Base-by-base conservation (phyloP, 2,113 vertebrate genomes). In the Glaucidium brasilianum region DNA sequence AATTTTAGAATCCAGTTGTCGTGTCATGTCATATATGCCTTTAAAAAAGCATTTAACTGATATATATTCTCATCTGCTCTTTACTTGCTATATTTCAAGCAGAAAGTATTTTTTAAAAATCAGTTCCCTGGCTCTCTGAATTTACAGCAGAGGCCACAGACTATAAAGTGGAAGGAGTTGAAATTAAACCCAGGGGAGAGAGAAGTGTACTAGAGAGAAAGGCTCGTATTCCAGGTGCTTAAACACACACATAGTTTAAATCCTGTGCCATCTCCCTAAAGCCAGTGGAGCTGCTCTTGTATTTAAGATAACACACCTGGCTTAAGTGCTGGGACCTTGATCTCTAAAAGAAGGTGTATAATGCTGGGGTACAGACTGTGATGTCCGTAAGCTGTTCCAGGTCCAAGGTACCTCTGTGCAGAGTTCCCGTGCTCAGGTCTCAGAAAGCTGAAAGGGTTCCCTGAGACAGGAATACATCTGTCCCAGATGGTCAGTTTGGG, bases 1-100 rank as follows among this genome's bases (percentile, higher is more conserved):
- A 68, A 94, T 95, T 96, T 94, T 91, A 89, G 93, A 94, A 89
- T 81, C 63, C 52, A 84, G 34, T 72, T 94, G 88, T 94, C 15
- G 3, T 82, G 73, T 90, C 41, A 3, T 76, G 66, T 93, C 93
- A 67, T 79, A 95, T 79, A 69, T 68, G 63, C 74, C 78, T 96
- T 97, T 94, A 85, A 90, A 97, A 94, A 94, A 75, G 43, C 89
- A 91, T 96, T 95, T 96, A 94, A 92, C 86, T 90, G 94, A 97
- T 95, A 91, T 92, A 95, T 97, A 93, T 88, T 92, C 92, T 96
- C 76, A 81, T 93, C 95, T 91, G 49, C 68, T 94, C 80, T 92
- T 94, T 92, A 67, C 72, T 91, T 77, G n/a, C 83, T 83, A 79
- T 95, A 94, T 94, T 94, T 96, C 90, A 96, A 94, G 85, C 83